phyloP scores from a whole-genome alignment of 2,888 invertebrate genomes.

The Nephrotoma flavescens region DNA sequence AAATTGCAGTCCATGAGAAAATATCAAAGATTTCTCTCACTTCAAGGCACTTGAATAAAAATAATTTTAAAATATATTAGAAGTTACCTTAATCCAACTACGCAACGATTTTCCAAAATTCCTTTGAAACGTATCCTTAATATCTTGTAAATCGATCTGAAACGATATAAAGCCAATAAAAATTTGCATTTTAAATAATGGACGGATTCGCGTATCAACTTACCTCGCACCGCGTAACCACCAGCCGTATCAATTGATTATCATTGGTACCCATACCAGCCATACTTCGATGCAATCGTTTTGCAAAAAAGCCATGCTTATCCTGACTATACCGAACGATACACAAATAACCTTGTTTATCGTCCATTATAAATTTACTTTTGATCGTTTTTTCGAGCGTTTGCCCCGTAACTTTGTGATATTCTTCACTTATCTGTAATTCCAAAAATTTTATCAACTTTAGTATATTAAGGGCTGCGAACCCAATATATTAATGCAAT shows the following conservation, averaged over 20 bases:
- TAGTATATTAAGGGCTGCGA: not conserved
- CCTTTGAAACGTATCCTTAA: slow-evolving; percentile 60
- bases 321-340: slow-evolving; percentile 69
- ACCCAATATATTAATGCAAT: not conserved
- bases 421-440: slow-evolving; percentile 32
- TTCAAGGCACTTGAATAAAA: no score
- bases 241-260: slow-evolving; percentile 64
- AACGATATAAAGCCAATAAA: not conserved
- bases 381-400: slow-evolving; percentile 65
- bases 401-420: slow-evolving; percentile 54
- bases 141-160: slow-evolving; percentile 68
- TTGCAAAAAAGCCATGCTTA: slow-evolving; percentile 71
- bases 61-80: not conserved
- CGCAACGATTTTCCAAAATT: slow-evolving; percentile 62
- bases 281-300: slow-evolving; percentile 74
- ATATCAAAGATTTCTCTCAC: no score
- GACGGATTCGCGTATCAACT: not conserved
- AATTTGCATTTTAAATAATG: not conserved
- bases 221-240: slow-evolving; percentile 63
- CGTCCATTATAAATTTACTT: slow-evolving; percentile 72
- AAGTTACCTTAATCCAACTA: slow-evolving; percentile 50
- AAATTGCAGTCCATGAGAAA: no score
- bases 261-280: slow-evolving; percentile 84
- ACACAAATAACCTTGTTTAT: slow-evolving; percentile 62
- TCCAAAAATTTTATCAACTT: not conserved